These are phyloP conservation scores for Lota lota DNA, from an alignment of 2,113 vertebrate species.

Conservation along the genomic window DNA sequence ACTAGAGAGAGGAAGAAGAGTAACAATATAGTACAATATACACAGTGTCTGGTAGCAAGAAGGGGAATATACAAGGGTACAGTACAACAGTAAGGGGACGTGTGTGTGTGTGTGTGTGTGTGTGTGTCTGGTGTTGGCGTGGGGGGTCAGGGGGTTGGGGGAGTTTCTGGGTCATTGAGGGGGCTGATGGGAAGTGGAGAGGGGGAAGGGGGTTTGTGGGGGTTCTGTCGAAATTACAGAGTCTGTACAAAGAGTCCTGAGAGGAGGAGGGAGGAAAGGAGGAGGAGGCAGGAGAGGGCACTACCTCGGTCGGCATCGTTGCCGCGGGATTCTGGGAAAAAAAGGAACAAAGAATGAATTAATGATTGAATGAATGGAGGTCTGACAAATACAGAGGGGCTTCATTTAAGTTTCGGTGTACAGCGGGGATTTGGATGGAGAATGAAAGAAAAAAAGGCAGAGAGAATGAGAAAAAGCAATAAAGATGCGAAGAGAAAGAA, in stretches of 20 bases:
- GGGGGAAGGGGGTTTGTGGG: slow-evolving; percentile 7
- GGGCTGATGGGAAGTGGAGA: slow-evolving; percentile 23
- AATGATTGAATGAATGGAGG: not conserved
- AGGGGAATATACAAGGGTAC: slow-evolving; percentile 76
- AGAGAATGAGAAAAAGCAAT: not conserved
- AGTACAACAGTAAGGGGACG: slow-evolving; percentile 48
- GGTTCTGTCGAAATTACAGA: slow-evolving; percentile 57
- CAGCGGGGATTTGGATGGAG: not conserved
- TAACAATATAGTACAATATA: slow-evolving; percentile 80
- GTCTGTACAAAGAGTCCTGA: slow-evolving; percentile 74
- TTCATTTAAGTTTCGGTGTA: not conserved
- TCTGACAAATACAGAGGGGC: no score
- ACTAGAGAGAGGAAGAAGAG: slow-evolving; percentile 46
- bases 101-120: not conserved
- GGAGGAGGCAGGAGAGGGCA: slow-evolving; percentile 64
- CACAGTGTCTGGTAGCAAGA: slow-evolving; percentile 76
- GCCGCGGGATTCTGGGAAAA: slow-evolving; percentile 18
- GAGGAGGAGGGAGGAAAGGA: slow-evolving; percentile 68
- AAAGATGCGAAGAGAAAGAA: not conserved
- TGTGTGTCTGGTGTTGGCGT: slow-evolving; percentile 16
- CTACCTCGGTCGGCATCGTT: slow-evolving; percentile 70
- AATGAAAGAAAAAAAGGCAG: not conserved
- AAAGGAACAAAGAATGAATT: not conserved
- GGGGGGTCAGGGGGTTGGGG: slow-evolving; percentile 13
- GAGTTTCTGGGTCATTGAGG: not conserved